Conservation (phyloP, 2,888 invertebrate genomes). For the Drosophila demipolita region DNA sequence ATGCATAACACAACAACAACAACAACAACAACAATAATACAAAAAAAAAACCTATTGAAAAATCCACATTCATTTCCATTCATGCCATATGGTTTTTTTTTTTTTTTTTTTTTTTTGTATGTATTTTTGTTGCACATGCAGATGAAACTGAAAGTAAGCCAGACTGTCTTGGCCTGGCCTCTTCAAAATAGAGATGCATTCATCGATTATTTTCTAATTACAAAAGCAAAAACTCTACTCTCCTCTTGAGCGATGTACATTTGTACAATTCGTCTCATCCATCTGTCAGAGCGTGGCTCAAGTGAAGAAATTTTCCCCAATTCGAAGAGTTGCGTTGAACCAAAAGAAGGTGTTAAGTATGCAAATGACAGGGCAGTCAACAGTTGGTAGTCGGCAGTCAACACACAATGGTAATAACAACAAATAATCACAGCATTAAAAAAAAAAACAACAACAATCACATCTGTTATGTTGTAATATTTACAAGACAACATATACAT, state of each 20-base stretch:
- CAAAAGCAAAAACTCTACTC: constrained; percentile 65
- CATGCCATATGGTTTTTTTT: background rate
- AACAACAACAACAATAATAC: constrained; percentile 17
- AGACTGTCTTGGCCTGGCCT: constrained; percentile 17
- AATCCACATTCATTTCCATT: constrained; percentile 38
- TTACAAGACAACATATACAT: constrained; percentile 50
- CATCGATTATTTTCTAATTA: constrained; percentile 76
- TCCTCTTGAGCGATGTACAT: constrained; percentile 8
- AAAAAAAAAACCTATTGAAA: constrained; percentile 44
- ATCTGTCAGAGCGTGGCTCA: constrained; percentile 55
- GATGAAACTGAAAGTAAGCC: constrained; percentile 63
- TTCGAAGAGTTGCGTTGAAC: constrained; percentile 10
- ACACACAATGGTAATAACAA: constrained; percentile 41
- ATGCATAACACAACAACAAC: constrained; percentile 54
- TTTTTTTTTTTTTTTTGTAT: background rate
- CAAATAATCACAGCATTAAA: constrained; percentile 11
- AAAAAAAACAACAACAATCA: constrained; percentile 20
- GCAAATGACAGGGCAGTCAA: constrained; percentile 75
- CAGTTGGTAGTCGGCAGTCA: constrained; percentile 30
- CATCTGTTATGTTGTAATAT: constrained; percentile 72
- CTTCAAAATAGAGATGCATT: constrained; percentile 57
- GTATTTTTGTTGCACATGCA: constrained; percentile 48
- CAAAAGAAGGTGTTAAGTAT: constrained; percentile 74
- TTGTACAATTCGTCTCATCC: constrained; percentile 28
- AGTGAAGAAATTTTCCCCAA: constrained; percentile 62